Evolutionary conservation across 2,797 vertebrate species (phyloP), one percentile per base, ranked within the genome.

Genomic region (Neosilurus hyrtlii): DNA sequence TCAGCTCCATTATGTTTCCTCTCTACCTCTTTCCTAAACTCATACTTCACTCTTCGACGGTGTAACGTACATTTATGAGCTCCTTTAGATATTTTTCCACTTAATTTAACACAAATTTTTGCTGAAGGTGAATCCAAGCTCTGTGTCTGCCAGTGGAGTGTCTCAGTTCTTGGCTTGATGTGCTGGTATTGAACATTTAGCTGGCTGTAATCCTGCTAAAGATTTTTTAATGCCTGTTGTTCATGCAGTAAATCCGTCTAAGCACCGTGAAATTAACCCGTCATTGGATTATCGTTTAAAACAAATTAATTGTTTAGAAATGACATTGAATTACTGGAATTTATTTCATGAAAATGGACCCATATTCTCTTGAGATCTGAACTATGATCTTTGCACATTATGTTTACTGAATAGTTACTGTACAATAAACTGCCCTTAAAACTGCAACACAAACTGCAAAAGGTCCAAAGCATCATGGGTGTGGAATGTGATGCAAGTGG

Each of bases 201-300:
- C 89, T 92, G 92, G 92, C 88, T 62, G 16, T 51, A 30, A 63
- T 85, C 88, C 91, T 88, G 84, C 84, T 91, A 92, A 92, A 89
- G 90, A 90, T 92, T 91, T 91, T 30, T 30, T 61, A 91, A 91
- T 89, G 88, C 84, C 57, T 84, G 86, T 87, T 91, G 88, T 89
- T 90, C 90, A 91, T 83, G 85, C 87, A 88, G 90, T 92, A 91
- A 93, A 93, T 93, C 89, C 86, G 79, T 71, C 87, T 93, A 91
- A 93, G 89, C 88, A 90, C 85, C 37, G 15, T 89, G 89, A 91
- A 90, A 90, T 87, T 93, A 91, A 89, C 80, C 80, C 68, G 61
- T 26, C 9, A 73, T 9, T 51, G 56, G 56, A 81, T 68, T 59
- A 43, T 24, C 9, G 20, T 49, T 37, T 70, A 43, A 43, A 59